phyloP scores from a whole-genome alignment of 2,888 invertebrate genomes.

The Rhingia rostrata region DNA sequence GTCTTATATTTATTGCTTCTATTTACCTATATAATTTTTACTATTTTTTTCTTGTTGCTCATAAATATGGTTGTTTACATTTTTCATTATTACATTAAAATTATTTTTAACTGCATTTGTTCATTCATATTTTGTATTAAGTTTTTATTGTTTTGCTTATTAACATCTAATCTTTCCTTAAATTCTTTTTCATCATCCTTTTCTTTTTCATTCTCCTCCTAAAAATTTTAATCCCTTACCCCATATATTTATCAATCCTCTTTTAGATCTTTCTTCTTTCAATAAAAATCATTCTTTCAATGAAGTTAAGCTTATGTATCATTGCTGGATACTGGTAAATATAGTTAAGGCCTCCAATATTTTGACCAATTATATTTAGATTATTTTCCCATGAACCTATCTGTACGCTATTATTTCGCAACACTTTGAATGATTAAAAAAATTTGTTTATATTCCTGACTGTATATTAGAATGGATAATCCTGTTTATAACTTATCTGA shows the following conservation, averaged over 20 bases:
- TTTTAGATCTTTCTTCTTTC: neutral
- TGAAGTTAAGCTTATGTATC: conserved; percentile 18
- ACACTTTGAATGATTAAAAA: neutral
- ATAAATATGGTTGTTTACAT: neutral
- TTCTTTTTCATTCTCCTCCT: conserved; percentile 39
- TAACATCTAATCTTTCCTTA: conserved; percentile 13
- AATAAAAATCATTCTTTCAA: neutral
- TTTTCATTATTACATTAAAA: conserved; percentile 35
- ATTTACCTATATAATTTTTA: neutral
- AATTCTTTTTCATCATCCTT: conserved; percentile 41
- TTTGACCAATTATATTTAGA: conserved; percentile 1
- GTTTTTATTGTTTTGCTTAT: conserved; percentile 38
- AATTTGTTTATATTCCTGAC: neutral
- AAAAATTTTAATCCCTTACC: conserved; percentile 28
- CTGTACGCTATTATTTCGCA: neutral
- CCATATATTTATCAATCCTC: conserved; percentile 24
- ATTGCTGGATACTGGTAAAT: conserved; percentile 4
- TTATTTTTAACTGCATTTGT: conserved; percentile 30
- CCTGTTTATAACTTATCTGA: neutral
- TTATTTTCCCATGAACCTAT: neutral
- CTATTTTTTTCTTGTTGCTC: conserved; percentile 21
- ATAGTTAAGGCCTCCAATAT: conserved; percentile 7
- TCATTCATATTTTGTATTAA: conserved; percentile 11
- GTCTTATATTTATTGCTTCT: conserved; percentile 3
- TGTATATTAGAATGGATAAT: conserved; percentile 2